Evolutionary conservation across 1,140 invertebrate genomes (phyloP).

Genomic region (Anoplophora glabripennis): DNA sequence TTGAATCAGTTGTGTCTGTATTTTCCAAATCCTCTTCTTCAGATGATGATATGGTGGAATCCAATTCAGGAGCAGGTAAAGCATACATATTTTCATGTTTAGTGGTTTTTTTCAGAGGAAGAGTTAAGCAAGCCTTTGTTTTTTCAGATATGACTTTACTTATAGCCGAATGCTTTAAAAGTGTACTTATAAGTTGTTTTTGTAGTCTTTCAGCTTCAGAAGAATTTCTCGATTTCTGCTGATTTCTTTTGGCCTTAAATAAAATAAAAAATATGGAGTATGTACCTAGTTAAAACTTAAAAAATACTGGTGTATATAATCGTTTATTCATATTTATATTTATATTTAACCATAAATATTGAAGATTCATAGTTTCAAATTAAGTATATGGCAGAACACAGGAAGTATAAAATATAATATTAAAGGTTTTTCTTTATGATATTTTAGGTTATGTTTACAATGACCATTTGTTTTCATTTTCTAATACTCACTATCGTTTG

Average conservation of each 20-base stretch:
- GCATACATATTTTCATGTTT: constrained; percentile 66
- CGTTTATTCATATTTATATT: too few relatives aligned
- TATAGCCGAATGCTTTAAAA: constrained; percentile 61
- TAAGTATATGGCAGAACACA: too few relatives aligned
- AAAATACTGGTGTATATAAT: too few relatives aligned
- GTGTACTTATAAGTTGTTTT: constrained; percentile 63
- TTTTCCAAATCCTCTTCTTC: constrained; percentile 43
- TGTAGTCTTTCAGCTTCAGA: constrained; percentile 71
- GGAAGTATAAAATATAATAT: too few relatives aligned
- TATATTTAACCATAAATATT: too few relatives aligned
- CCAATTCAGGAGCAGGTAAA: constrained; percentile 58
- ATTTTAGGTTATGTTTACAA: neutral
- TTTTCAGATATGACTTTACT: constrained; percentile 58
- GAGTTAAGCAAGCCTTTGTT: constrained; percentile 51
- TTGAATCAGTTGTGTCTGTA: constrained; percentile 47
- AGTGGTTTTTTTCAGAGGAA: constrained; percentile 16
- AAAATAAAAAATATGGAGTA: too few relatives aligned
- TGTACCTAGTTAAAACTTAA: too few relatives aligned
- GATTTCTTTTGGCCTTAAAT: constrained; percentile 69
- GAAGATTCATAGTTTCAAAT: too few relatives aligned
- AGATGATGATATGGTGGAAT: constrained; percentile 39
- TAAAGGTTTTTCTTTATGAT: too few relatives aligned
- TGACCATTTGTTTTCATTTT: constrained; percentile 11
- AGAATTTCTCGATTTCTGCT: constrained; percentile 69
- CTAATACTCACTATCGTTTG: constrained; percentile 83